phyloP scores from a whole-genome alignment of 2,113 vertebrate species.

The Hirundichthys speculiger region DNA sequence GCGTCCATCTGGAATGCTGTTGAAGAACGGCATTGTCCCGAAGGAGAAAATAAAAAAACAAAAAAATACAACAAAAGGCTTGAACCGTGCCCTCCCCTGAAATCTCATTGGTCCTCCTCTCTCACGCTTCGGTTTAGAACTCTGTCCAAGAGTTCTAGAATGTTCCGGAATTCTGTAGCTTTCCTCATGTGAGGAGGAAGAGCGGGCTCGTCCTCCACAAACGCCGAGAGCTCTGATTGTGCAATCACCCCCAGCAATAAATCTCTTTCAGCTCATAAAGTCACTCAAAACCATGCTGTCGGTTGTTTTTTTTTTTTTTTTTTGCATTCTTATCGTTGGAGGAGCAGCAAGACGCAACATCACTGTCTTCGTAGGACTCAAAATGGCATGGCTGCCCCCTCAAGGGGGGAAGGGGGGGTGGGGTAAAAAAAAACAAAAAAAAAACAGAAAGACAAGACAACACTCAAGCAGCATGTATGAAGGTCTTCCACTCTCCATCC shows the following conservation, averaged over 20 bases:
- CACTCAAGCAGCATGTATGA: constrained; percentile 79
- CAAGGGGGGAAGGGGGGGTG: constrained; percentile 31
- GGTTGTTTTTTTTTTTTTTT: constrained; percentile 13
- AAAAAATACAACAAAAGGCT: constrained; percentile 31
- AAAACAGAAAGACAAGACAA: constrained; percentile 61
- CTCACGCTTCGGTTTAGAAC: constrained; percentile 25
- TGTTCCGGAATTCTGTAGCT: constrained; percentile 40
- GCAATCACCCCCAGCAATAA: constrained; percentile 64
- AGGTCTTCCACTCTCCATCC: constrained; percentile 35
- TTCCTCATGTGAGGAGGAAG: constrained; percentile 1
- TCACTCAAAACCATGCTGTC: constrained; percentile 33
- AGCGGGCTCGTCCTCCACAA: constrained; percentile 9
- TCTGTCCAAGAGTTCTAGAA: constrained; percentile 23
- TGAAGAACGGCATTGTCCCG: constrained; percentile 43
- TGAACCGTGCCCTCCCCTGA: constrained; percentile 38
- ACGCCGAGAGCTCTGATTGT: constrained; percentile 64
- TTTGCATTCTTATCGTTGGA: constrained; percentile 75
- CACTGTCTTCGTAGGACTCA: constrained; percentile 49
- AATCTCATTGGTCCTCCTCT: constrained; percentile 54
- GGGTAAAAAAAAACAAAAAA: constrained; percentile 45
- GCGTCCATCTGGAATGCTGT: constrained; percentile 44
- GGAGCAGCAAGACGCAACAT: constrained; percentile 69
- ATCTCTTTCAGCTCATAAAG: constrained; percentile 63
- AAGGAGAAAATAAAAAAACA: no score
- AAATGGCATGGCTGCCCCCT: constrained; percentile 59